Evolutionary conservation across 1,140 invertebrate species (phyloP).

Genomic region (Leptopilina clavipes): DNA sequence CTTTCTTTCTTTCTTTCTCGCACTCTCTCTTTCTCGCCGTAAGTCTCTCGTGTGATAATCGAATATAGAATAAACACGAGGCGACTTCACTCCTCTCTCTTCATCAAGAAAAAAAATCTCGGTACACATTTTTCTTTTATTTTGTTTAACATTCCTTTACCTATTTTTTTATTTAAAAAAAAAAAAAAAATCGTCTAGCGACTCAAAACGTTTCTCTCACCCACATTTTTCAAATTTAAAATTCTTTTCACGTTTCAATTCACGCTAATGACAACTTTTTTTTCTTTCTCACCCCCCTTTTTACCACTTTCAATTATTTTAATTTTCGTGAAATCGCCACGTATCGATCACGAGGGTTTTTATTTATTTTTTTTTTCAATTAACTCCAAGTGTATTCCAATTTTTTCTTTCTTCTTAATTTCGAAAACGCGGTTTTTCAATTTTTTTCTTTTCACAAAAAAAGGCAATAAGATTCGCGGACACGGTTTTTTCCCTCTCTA

Average conservation of each 20-base stretch:
- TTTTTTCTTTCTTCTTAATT: slow-evolving; percentile 39
- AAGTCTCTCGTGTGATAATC: slow-evolving; percentile 42
- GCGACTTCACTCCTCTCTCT: slow-evolving; percentile 1
- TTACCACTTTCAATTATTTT: slow-evolving; percentile 5
- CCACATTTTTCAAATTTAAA: slow-evolving; percentile 14
- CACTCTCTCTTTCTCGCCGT: slow-evolving; percentile 44
- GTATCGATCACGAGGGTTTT: slow-evolving; percentile 38
- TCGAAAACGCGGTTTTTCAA: slow-evolving; percentile 40
- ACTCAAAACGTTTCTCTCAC: slow-evolving; percentile 38
- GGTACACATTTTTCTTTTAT: slow-evolving; percentile 10
- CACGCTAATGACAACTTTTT: slow-evolving; percentile 25
- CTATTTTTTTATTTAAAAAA: not conserved
- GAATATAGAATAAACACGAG: slow-evolving; percentile 47
- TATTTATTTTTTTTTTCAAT: not conserved
- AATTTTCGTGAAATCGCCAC: slow-evolving; percentile 24
- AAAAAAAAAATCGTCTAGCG: slow-evolving; percentile 38
- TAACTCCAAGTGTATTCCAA: slow-evolving; percentile 26
- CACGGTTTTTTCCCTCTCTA: slow-evolving; percentile 1
- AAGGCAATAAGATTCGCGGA: slow-evolving; percentile 1
- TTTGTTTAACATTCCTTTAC: slow-evolving; percentile 13
- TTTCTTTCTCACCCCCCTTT: slow-evolving; percentile 9
- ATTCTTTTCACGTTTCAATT: slow-evolving; percentile 30
- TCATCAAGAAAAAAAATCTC: not conserved
- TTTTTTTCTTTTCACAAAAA: too few relatives aligned
- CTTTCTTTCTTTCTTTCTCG: slow-evolving; percentile 48